A percentile compares a stretch with the other conserved stretches of the same genome.
Conservation (phyloP, 2,888 invertebrate species). For the Hypomecis punctinalis region DNA sequence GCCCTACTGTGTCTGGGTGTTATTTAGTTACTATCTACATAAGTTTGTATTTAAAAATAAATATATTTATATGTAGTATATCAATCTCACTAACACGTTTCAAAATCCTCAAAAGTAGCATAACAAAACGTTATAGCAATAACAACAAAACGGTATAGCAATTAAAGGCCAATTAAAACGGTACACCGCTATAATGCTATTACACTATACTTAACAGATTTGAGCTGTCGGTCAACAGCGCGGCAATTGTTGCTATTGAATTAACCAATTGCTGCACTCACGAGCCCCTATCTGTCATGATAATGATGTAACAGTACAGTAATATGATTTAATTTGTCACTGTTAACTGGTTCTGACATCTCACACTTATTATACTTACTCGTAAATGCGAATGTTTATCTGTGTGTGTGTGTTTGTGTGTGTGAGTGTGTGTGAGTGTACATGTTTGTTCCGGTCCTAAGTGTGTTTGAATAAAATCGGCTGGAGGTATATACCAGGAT, state of each 20-base stretch:
- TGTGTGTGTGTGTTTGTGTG: too few relatives aligned
- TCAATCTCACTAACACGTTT: background rate
- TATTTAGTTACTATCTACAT: too few relatives aligned
- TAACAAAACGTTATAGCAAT: constrained; percentile 27
- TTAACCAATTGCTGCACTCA: constrained; percentile 39
- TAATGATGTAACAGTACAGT: constrained; percentile 18
- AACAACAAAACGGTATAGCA: constrained; percentile 20
- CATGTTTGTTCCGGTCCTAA: too few relatives aligned
- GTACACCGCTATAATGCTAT: constrained; percentile 14
- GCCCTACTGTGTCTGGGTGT: too few relatives aligned
- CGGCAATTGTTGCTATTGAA: constrained; percentile 34
- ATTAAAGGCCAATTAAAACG: constrained; percentile 38
- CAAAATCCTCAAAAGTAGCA: background rate
- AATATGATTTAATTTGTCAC: constrained; percentile 22
- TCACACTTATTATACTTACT: background rate
- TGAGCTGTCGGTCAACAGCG: constrained; percentile 27
- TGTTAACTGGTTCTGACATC: background rate
- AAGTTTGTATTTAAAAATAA: too few relatives aligned
- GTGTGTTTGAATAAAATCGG: too few relatives aligned
- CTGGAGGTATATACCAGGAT: too few relatives aligned
- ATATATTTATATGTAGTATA: too few relatives aligned
- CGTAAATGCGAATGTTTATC: too few relatives aligned
- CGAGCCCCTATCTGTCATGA: constrained; percentile 9
- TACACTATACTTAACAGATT: constrained; percentile 28
- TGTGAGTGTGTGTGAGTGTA: too few relatives aligned